A percentile compares a stretch with the other conserved stretches of the same genome.
These are phyloP conservation scores for Netelia fuscicornis DNA, from an alignment of 2,888 invertebrate genomes.

Conservation along the genomic window DNA sequence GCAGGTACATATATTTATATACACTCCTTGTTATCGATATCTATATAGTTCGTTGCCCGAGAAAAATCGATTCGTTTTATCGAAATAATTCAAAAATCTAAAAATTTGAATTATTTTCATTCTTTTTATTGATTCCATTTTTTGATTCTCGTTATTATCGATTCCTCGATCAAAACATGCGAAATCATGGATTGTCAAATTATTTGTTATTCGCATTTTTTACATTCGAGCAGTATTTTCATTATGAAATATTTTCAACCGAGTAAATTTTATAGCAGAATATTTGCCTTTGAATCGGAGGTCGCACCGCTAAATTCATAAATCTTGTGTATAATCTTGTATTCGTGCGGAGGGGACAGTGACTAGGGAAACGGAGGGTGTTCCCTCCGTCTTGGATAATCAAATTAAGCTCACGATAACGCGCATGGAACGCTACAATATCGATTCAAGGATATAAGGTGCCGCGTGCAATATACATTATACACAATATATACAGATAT, in stretches of 20 bases:
- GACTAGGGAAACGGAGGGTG: background rate
- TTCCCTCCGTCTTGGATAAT: constrained; percentile 36
- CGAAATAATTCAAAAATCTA: constrained; percentile 12
- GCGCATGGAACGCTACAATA: constrained; percentile 22
- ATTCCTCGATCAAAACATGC: no score
- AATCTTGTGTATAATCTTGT: constrained; percentile 25
- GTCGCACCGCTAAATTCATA: constrained; percentile 28
- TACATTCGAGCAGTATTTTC: background rate
- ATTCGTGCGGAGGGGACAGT: background rate
- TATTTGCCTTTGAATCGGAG: constrained; percentile 1
- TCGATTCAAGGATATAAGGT: constrained; percentile 37
- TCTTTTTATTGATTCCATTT: no score
- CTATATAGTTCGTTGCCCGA: background rate
- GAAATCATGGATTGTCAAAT: no score
- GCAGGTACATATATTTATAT: background rate
- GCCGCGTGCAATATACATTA: constrained; percentile 15
- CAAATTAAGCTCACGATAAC: constrained; percentile 49
- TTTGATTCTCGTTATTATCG: no score
- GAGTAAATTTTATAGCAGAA: background rate
- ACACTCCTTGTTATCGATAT: constrained; percentile 11
- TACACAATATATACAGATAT: background rate
- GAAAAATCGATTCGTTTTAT: background rate
- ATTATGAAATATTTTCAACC: background rate
- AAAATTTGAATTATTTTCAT: background rate
- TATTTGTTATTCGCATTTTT: no score